Evolutionary conservation across 2,113 vertebrate genomes (phyloP), one percentile per base, ranked within the genome.

Genomic region (Carassius carassius): DNA sequence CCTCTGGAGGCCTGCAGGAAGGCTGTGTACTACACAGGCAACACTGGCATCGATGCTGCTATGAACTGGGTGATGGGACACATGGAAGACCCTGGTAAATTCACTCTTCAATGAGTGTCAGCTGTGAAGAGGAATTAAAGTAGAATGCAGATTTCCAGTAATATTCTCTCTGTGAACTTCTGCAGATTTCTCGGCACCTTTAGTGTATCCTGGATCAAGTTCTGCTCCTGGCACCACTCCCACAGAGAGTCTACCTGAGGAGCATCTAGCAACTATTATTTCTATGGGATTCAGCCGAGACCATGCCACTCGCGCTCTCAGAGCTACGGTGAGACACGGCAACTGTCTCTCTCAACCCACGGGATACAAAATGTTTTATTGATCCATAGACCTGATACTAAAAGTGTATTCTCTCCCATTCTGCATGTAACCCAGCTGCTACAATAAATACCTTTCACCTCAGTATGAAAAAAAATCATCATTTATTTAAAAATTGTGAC

Each of bases 31-130:
- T 99, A 97, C 91, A 99, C 98, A 0, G 98, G 97, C 63, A 99
- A 99, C 90, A 98, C 96, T 2, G 98, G 98, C 81, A 97, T 96
- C 0, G 98, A 99, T 86, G 95, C 97, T 0, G 97, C 98, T 92
- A 99, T 99, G 97, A 99, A 97, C 89, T 99, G 98, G 98, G 96
- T 97, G 89, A 99, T 99, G 97, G 94, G 97, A 0, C 98, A 99
- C 86, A 99, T 99, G 96, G 97, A 99, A 0, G 98, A 99, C 92
- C 96, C 98, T 94, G 98, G 98, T 99, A 95, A 5, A 85, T 72
- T 2, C 3, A 47, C 8, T 19, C 14, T 3, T 17, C 3, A 44
- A n/a, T 74, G 41, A n/a, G 35, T n/a, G 69, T 41, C 9, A 21
- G 10, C 35, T 23, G 37, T 17, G 12, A 29, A 21, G 3, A 54